Base-by-base conservation (phyloP, 1,140 invertebrate genomes). In the Choristoneura fumiferana region DNA sequence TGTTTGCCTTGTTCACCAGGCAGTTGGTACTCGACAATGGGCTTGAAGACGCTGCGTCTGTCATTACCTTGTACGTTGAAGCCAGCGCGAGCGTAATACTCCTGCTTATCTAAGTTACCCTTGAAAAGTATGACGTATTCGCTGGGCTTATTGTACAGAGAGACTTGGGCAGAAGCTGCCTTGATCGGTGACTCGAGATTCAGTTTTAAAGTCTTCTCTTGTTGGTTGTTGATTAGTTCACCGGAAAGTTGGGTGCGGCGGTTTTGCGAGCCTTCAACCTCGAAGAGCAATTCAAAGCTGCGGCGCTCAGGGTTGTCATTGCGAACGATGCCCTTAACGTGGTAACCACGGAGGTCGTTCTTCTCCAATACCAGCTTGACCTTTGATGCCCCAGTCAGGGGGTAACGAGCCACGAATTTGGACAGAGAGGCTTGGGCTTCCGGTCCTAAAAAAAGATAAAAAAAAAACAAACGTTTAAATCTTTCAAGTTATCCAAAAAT, bases 21-120 rank as follows among this genome's bases (percentile, higher is more conserved):
- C 39, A 92, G 60, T 73, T 91, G 90, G 70, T 94, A 94, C 69
- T 95, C 93, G 13, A 96, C 80, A 0, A 95, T 67, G 0, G 95
- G 95, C 57, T 91, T 93, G 73, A 93, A 95, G 3, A 92, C 91
- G 18, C 73, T 63, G 53, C 84, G 78, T 18, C 76, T 71, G 0
- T 87, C 84, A 40, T 84, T 84, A 8, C 92, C 93, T 49, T 90
- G 89, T 3, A 92, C 87, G 2, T 86, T 73, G n/a, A 95, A 85
- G 0, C 94, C 94, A 38, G 91, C 78, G 71, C 92, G 93, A 1
- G 85, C 92, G 49, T 83, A 93, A 34, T 93, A 94, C 15, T 93
- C 89, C 0, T 88, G 73, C 0, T 89, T 83, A 62, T 95, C 93
- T 43, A 92, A 83, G 1, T 87, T 86, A 0, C 92, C 83, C 49